A percentile compares a stretch with the other conserved stretches of the same genome.
Evolutionary conservation across 2,888 invertebrate species (phyloP).

Genomic region (Drosophila multiciliata): DNA sequence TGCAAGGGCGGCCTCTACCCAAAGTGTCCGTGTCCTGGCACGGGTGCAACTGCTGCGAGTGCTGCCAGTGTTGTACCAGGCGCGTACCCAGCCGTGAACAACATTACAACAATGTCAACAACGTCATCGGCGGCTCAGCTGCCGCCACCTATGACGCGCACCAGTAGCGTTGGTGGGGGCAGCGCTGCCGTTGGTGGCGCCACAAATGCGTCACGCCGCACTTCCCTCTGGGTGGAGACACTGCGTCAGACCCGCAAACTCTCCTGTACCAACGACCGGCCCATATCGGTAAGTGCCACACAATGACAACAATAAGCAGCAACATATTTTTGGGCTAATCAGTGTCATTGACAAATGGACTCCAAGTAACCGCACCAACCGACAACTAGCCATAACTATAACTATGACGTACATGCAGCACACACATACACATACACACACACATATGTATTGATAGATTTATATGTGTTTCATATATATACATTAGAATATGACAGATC

Average conservation of each 20-base stretch:
- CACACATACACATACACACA: background rate
- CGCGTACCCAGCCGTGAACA: slow-evolving; percentile 27
- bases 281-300: slow-evolving; percentile 65
- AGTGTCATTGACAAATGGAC: slow-evolving; percentile 40
- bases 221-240: slow-evolving; percentile 76
- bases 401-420: slow-evolving; percentile 32
- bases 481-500: slow-evolving; percentile 12
- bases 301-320: background rate
- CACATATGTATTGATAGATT: background rate
- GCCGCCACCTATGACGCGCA: slow-evolving; percentile 60
- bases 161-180: slow-evolving; percentile 62
- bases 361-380: slow-evolving; percentile 6
- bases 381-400: slow-evolving; percentile 8
- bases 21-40: slow-evolving; percentile 47
- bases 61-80: slow-evolving; percentile 10
- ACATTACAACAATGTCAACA: slow-evolving; percentile 39
- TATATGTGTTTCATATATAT: background rate
- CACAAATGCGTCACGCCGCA: slow-evolving; percentile 61
- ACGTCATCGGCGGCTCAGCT: slow-evolving; percentile 25
- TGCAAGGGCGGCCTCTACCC: slow-evolving; percentile 58
- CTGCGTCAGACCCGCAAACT: slow-evolving; percentile 72
- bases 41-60: slow-evolving; percentile 7
- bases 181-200: slow-evolving; percentile 28
- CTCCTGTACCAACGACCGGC: slow-evolving; percentile 66
- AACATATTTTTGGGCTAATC: slow-evolving; percentile 7